A percentile compares a stretch with the other conserved stretches of the same genome.
Evolutionary conservation across 2,113 vertebrate genomes (phyloP).

Genomic region (Nipponia nippon): DNA sequence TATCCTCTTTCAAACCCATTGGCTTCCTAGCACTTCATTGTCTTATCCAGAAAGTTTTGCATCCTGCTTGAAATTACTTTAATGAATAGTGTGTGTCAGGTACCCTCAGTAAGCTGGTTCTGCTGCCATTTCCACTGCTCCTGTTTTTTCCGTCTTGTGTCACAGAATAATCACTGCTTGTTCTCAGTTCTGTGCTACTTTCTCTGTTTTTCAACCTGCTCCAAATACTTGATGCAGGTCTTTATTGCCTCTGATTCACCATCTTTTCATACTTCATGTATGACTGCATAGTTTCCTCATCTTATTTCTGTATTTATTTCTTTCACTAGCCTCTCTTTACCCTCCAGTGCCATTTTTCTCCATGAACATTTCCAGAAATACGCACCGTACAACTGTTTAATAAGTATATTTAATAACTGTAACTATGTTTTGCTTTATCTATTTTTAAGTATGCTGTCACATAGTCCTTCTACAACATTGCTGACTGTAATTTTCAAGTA

Average conservation of each 20-base stretch:
- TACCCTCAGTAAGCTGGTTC: background rate
- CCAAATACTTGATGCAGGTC: background rate
- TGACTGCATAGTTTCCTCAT: background rate
- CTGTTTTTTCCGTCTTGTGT: background rate
- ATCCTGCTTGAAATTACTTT: background rate
- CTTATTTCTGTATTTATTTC: background rate
- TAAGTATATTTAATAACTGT: background rate
- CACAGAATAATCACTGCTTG: background rate
- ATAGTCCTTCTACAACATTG: background rate
- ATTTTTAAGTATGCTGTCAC: background rate
- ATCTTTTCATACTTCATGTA: background rate
- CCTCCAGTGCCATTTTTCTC: background rate
- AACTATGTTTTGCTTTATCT: background rate
- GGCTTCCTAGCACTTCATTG: background rate
- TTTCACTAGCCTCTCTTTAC: background rate
- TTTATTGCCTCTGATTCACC: constrained; percentile 10
- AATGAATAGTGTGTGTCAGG: background rate
- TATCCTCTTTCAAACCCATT: background rate
- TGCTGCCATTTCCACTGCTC: background rate
- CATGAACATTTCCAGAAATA: background rate
- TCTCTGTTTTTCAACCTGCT: background rate
- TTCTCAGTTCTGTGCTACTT: background rate
- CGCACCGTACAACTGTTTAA: background rate
- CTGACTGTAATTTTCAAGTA: background rate
- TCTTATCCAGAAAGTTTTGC: background rate